A percentile compares a stretch with the other conserved stretches of the same genome.
Evolutionary conservation across 2,888 invertebrate genomes (phyloP).

Genomic region (Sphaeridia pumilis): DNA sequence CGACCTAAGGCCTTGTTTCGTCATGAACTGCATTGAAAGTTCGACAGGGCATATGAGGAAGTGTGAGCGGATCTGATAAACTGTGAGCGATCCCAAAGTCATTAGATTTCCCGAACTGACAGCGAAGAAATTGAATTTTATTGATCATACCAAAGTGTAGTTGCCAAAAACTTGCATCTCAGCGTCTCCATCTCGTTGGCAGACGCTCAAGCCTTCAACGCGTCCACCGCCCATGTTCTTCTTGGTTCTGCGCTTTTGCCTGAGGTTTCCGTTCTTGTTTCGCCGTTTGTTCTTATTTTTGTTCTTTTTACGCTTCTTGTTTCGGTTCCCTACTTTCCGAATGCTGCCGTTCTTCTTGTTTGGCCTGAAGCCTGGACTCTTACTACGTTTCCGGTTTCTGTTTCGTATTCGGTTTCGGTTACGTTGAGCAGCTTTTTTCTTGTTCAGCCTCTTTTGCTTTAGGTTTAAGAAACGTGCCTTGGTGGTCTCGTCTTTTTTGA

Average conservation of each 20-base stretch:
- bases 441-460: no score
- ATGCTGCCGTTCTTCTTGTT: background rate
- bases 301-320: slow-evolving; percentile 1
- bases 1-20: slow-evolving; percentile 27
- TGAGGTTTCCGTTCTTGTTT: background rate
- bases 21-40: slow-evolving; percentile 33
- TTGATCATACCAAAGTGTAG: slow-evolving; percentile 31
- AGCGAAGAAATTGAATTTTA: background rate
- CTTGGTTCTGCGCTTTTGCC: slow-evolving; percentile 9
- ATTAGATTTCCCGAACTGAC: background rate
- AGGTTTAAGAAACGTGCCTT: no score
- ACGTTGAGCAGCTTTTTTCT: no score
- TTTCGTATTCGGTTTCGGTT: slow-evolving; percentile 5
- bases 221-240: slow-evolving; percentile 32
- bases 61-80: slow-evolving; percentile 32
- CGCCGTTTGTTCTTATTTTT: slow-evolving; percentile 14
- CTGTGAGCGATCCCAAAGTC: background rate
- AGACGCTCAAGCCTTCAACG: slow-evolving; percentile 29
- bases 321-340: background rate
- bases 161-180: slow-evolving; percentile 36
- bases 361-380: no score
- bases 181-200: slow-evolving; percentile 31
- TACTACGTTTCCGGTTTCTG: slow-evolving; percentile 3
- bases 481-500: no score
- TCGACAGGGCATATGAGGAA: slow-evolving; percentile 32